phyloP scores from a whole-genome alignment of 2,113 vertebrate genomes.

The Patagioenas fasciata region DNA sequence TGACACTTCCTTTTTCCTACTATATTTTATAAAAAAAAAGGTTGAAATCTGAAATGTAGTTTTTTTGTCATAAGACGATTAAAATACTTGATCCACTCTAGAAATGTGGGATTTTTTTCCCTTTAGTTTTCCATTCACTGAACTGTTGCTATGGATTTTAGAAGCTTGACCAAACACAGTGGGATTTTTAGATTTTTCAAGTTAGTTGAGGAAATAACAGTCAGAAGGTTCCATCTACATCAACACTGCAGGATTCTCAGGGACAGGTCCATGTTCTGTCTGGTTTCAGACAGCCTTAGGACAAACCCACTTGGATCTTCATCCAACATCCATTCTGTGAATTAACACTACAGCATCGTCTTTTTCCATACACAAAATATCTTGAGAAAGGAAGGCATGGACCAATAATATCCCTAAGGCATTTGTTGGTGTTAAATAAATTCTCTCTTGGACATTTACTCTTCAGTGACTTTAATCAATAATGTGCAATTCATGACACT shows the following conservation, averaged over 20 bases:
- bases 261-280: not conserved
- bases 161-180: not conserved
- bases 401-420: not conserved
- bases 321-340: rapidly evolving
- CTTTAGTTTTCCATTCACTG: not conserved
- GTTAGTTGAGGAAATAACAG: not conserved
- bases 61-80: not conserved
- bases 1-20: not conserved
- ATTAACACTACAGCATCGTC: rapidly evolving
- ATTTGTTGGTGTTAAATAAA: not conserved
- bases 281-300: not conserved
- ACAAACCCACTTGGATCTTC: not conserved
- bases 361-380: not conserved
- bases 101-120: not conserved
- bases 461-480: not conserved
- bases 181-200: not conserved
- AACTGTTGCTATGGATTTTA: not conserved
- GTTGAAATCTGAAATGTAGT: not conserved
- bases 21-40: not conserved
- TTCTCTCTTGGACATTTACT: not conserved
- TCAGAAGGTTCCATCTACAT: not conserved
- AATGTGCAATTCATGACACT: not conserved
- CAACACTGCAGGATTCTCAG: not conserved
- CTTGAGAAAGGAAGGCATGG: not conserved
- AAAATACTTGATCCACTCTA: not conserved